Conservation (phyloP, 2,888 invertebrate species). For the Spodoptera littoralis region DNA sequence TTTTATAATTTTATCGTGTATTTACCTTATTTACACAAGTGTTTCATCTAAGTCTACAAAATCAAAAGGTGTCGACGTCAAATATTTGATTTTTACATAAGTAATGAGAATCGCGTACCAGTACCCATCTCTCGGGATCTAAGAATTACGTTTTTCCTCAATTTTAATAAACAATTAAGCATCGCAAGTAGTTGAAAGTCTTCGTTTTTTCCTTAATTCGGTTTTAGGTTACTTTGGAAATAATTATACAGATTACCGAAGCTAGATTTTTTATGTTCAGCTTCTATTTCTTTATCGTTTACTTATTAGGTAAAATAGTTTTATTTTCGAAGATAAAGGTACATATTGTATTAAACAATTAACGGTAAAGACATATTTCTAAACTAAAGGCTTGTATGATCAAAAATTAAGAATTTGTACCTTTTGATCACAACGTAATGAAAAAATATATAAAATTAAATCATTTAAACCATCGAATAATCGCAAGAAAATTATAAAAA, state of each 20-base stretch:
- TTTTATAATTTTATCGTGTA: too few relatives aligned
- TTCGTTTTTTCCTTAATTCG: constrained; percentile 8
- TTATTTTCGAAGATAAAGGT: too few relatives aligned
- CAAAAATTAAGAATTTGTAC: too few relatives aligned
- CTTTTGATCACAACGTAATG: too few relatives aligned
- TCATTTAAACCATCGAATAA: too few relatives aligned
- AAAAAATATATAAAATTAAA: too few relatives aligned
- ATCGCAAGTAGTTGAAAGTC: background rate
- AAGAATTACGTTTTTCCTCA: constrained; percentile 14
- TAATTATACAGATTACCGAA: background rate
- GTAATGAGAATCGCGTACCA: constrained; percentile 6
- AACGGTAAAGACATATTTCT: too few relatives aligned
- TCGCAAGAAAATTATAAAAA: background rate
- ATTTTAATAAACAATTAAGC: constrained; percentile 17
- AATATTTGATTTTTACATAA: constrained; percentile 9
- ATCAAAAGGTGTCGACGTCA: background rate
- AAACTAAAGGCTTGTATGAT: too few relatives aligned
- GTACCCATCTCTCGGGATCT: background rate
- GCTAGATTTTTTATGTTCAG: background rate
- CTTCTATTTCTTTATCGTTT: background rate
- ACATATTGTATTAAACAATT: too few relatives aligned
- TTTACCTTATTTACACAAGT: too few relatives aligned
- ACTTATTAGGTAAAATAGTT: background rate
- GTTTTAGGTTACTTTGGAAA: constrained; percentile 14
- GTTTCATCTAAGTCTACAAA: background rate